Evolutionary conservation across 2,888 invertebrate species (phyloP).

Genomic region (Rhagonycha fulva): DNA sequence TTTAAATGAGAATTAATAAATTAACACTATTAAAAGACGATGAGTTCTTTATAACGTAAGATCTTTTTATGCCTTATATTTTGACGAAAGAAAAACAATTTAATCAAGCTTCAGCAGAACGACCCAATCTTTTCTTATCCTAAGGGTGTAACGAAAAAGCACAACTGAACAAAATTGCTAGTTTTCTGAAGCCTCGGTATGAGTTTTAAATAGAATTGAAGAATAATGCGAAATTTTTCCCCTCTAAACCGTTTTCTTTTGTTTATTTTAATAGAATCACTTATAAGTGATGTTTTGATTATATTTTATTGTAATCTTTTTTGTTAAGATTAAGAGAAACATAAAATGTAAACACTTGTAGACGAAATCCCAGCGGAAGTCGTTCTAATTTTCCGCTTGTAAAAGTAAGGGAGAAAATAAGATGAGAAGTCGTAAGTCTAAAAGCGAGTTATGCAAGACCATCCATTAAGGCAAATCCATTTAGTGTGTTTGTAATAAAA

Average conservation of each 20-base stretch:
- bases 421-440: constrained; percentile 19
- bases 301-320: not conserved
- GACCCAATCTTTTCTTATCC: constrained; percentile 49
- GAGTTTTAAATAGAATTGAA: constrained; percentile 42
- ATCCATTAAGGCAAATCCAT: constrained; percentile 49
- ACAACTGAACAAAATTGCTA: constrained; percentile 41
- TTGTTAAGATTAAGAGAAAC: constrained; percentile 2
- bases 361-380: constrained; percentile 15
- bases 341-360: constrained; percentile 21
- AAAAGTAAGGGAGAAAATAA: constrained; percentile 14
- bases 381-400: constrained; percentile 22
- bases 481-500: constrained; percentile 47
- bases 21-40: not conserved
- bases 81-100: constrained; percentile 47
- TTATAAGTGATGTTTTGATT: not conserved
- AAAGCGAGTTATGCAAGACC: constrained; percentile 28
- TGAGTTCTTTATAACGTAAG: not conserved
- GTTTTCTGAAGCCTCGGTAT: constrained; percentile 41
- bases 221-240: constrained; percentile 34
- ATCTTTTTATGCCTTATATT: constrained; percentile 30
- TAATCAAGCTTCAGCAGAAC: constrained; percentile 49
- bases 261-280: not conserved
- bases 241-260: not conserved
- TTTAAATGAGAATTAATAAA: not conserved
- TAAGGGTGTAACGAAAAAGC: constrained; percentile 33